Base-by-base conservation (phyloP, 1,140 invertebrate species). In the Drosophila ficusphila region DNA sequence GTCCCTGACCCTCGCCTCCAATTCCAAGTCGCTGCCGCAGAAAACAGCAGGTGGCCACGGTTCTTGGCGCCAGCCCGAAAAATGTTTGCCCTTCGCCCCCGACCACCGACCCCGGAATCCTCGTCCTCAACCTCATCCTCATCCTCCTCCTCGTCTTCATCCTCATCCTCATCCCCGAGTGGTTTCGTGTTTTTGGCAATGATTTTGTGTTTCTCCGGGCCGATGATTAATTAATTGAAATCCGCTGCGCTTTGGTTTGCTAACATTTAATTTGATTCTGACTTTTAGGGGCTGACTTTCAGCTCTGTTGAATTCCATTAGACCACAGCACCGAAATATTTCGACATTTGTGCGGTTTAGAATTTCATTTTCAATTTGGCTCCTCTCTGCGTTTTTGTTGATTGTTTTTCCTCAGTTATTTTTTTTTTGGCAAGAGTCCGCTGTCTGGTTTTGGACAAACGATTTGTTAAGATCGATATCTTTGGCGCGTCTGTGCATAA, bases 381-480 rank as follows among this genome's bases (percentile, higher is more conserved):
- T 68, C 27, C n/a, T 31, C 44, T 25, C 11, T 4, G 19, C 11
- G 19, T 14, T 49, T 58, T 61, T 46, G 27, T 27, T 57, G 38
- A 48, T 67, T 46, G 21, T 67, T 33, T 36, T 52, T 7, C 21
- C 34, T 16, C 16, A 41, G 11, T 36, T 54, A 49, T 47, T 12
- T 36, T 56, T 38, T 25, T 49, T 31, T 68, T 57, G 61, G 14
- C 67, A 67, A 67, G 38, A 36, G 69, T 52, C 31, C 46, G 51
- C 36, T 38, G 48, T 53, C 46, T 72, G 57, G 31, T 31, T 79
- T 86, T 58, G 85, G 82, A 70, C 82, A 86, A 88, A 88, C 82
- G 82, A 86, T 86, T 86, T 86, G 82, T 86, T 86, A 82, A 81
- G 82, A 86, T 86, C 85, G 72, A 69, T 79, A 86, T 86, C 82